Evolutionary conservation across 2,888 invertebrate species (phyloP), one percentile per base, ranked within the genome.

Genomic region (Exocentrus adspersus): DNA sequence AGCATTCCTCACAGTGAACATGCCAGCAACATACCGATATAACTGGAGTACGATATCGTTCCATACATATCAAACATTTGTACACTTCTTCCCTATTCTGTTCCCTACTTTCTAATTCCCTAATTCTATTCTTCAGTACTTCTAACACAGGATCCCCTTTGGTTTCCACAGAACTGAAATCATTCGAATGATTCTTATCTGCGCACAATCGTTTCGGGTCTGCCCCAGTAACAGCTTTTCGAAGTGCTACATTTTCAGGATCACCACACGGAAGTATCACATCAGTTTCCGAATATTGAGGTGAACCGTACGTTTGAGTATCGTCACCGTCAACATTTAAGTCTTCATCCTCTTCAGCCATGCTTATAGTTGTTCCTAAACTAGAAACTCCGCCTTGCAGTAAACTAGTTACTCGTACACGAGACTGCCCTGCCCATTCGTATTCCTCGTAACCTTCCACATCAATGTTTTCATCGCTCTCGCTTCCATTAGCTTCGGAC

Each of bases 1-100:
- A 92, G 79, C 92, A 92, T 70, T 89, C 87, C 85, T 97, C 95
- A 78, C 97, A 97, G 81, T 97, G 94, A 0, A 97, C 96, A 82
- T 97, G 97, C 97, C 97, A 97, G 82, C 97, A 97, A 78, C 94
- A 94, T 64, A 96, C 92, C 0, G 97, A 97, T 56, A 95, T 94
- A 4, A 95, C 91, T 0, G 97, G 95, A 41, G 92, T 93, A 59
- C 87, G 87, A 81, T 94, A 94, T 24, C 90, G 87, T 56, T 93
- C 95, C 85, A 95, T 89, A 79, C 96, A 96, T 71, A 96, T 96
- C 54, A 95, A 86, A 84, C 96, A 96, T 81, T 94, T 94, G 68
- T 89, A 89, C 82, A 91, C 89, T 61, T 86, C 85, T 62, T 85
- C 84, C 67, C 83, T 85, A 69, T 81, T 81, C 73, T 86, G 85